Evolutionary conservation across 2,888 invertebrate genomes (phyloP).

Genomic region (Troides oblongomaculatus): DNA sequence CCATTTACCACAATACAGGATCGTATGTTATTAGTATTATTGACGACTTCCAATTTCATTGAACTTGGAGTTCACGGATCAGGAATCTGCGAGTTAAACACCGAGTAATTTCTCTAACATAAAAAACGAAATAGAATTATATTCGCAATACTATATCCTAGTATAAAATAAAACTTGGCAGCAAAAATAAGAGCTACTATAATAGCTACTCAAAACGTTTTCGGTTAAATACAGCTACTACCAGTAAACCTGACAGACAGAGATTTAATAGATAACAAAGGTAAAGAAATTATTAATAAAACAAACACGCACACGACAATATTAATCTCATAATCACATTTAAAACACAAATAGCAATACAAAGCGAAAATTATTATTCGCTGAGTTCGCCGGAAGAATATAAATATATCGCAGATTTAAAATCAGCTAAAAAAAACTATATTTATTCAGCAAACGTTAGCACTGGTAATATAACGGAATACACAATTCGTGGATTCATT

Average conservation of each 20-base stretch:
- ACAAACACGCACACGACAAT: not conserved
- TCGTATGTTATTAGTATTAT: no score
- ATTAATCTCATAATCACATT: constrained; percentile 14
- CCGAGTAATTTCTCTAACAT: no score
- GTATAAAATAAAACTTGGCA: no score
- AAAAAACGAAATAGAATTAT: not conserved
- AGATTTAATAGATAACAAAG: no score
- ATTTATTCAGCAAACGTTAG: constrained; percentile 18
- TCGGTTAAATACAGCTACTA: no score
- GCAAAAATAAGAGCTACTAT: no score
- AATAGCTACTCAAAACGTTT: no score
- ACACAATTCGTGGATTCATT: constrained; percentile 22
- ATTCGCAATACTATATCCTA: not conserved
- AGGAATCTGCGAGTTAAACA: no score
- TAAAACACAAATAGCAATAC: constrained; percentile 15
- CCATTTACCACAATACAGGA: no score
- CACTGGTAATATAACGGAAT: constrained; percentile 9
- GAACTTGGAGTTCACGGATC: no score
- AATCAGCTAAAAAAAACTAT: constrained; percentile 6
- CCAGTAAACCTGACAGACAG: no score
- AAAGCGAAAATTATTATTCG: constrained; percentile 14
- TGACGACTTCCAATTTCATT: no score
- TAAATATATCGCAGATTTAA: constrained; percentile 13
- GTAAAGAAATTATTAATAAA: not conserved
- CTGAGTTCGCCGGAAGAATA: constrained; percentile 11